Percentiles rank a stretch among this genome's conserved stretches.
phyloP scores from a whole-genome alignment of 2,113 vertebrate species.

The Perognathus longimembris region DNA sequence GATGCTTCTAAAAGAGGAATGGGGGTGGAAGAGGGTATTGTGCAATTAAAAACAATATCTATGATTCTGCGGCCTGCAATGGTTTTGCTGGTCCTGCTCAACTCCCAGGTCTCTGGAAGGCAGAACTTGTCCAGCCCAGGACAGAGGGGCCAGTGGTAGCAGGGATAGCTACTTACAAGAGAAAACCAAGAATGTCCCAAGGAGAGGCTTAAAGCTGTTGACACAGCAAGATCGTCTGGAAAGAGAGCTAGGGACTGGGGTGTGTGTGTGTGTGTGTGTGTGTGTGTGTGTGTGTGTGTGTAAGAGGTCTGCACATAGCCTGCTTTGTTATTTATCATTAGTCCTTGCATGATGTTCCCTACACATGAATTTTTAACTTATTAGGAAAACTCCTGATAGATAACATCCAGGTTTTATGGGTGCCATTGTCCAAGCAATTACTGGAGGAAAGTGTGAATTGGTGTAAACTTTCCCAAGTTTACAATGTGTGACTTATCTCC shows the following conservation, averaged over 20 bases:
- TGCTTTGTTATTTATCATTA: not conserved
- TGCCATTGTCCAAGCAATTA: not conserved
- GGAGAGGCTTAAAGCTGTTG: not conserved
- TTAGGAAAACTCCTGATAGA: slow-evolving; percentile 35
- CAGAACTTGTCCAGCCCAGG: not conserved
- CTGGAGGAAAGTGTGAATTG: not conserved
- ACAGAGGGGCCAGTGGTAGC: too few species aligned
- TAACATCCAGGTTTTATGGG: not conserved
- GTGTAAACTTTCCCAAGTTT: slow-evolving; percentile 24
- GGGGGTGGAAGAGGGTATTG: not conserved
- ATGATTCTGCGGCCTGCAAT: not conserved
- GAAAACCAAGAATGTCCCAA: not conserved
- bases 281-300: not conserved
- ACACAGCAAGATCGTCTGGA: too few species aligned
- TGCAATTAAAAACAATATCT: not conserved
- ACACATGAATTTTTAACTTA: slow-evolving; percentile 12
- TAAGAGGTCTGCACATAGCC: not conserved
- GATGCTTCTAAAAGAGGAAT: not conserved
- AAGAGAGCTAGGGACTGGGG: too few species aligned
- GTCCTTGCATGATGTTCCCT: not conserved
- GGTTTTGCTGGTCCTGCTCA: not conserved
- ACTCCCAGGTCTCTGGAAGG: not conserved
- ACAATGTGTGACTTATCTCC: not conserved
- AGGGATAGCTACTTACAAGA: not conserved
- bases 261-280: too few species aligned